Evolutionary conservation across 1,140 invertebrate species (phyloP).

Genomic region (Drosophila persimilis): DNA sequence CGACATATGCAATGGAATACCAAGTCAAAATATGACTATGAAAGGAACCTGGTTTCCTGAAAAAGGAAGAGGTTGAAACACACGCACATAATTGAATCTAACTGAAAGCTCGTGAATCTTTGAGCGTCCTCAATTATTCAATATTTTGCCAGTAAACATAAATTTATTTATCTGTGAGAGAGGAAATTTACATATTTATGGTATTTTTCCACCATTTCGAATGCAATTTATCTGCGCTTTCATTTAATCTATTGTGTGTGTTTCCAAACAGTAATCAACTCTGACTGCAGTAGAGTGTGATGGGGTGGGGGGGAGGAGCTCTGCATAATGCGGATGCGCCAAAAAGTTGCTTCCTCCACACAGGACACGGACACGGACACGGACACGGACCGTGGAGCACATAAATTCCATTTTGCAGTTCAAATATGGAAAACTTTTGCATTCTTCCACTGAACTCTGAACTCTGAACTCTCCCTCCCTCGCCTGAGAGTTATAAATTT

Average conservation of each 20-base stretch:
- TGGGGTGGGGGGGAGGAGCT: neutral
- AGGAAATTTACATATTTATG: conserved; percentile 9
- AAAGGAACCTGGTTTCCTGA: too few relatives aligned
- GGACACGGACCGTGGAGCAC: conserved; percentile 11
- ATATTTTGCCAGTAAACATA: neutral
- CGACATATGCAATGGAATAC: conserved; percentile 3
- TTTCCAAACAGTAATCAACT: conserved; percentile 41
- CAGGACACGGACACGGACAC: conserved; percentile 21
- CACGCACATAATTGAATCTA: too few relatives aligned
- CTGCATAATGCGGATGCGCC: conserved; percentile 1
- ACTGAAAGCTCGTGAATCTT: too few relatives aligned
- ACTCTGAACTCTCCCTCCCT: conserved; percentile 3
- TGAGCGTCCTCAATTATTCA: too few relatives aligned
- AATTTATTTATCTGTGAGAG: neutral
- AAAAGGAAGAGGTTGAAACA: too few relatives aligned
- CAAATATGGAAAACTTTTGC: conserved; percentile 63
- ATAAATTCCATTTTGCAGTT: conserved; percentile 60
- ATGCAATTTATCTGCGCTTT: conserved; percentile 44
- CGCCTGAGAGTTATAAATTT: conserved; percentile 55
- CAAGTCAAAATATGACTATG: too few relatives aligned
- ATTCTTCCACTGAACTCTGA: conserved; percentile 1
- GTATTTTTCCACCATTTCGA: conserved; percentile 21
- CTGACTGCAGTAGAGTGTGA: conserved; percentile 26
- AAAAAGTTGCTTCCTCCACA: conserved; percentile 13
- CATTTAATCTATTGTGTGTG: conserved; percentile 45